Percentiles rank a stretch among this genome's conserved stretches.
Conservation (phyloP, 2,888 invertebrate genomes). For the Agelastica alni region DNA sequence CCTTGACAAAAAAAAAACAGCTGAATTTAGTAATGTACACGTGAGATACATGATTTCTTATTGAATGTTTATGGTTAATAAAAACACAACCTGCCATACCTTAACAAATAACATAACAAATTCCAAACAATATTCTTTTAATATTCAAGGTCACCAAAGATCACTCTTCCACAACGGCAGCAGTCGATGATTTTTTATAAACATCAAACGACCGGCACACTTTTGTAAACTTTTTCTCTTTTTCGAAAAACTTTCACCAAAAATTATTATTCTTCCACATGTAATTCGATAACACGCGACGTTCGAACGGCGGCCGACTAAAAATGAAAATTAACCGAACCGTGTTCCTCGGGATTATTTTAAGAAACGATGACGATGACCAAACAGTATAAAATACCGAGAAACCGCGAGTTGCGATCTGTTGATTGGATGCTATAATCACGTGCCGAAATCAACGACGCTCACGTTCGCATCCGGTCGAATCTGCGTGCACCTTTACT, state of each 20-base stretch:
- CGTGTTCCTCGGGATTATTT: constrained; percentile 47
- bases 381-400: constrained; percentile 49
- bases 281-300: constrained; percentile 14
- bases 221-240: constrained; percentile 18
- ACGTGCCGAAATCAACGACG: constrained; percentile 26
- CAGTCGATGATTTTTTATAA: constrained; percentile 7
- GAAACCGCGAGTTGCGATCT: constrained; percentile 41
- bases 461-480: constrained; percentile 16
- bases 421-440: constrained; percentile 37
- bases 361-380: constrained; percentile 53
- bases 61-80: neutral
- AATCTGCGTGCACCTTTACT: constrained; percentile 1
- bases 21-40: constrained; percentile 25
- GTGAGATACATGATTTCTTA: constrained; percentile 6
- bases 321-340: constrained; percentile 33
- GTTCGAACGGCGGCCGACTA: constrained; percentile 2
- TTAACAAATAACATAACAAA: constrained; percentile 32
- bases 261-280: constrained; percentile 22
- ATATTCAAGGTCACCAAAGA: constrained; percentile 25
- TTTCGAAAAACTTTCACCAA: constrained; percentile 32
- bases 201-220: constrained; percentile 3
- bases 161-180: too few relatives aligned
- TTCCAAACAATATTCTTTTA: constrained; percentile 29
- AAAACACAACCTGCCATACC: constrained; percentile 25
- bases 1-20: constrained; percentile 32